These are phyloP conservation scores for Rhabdornis inornatus DNA, from an alignment of 2,113 vertebrate species.

Conservation along the genomic window DNA sequence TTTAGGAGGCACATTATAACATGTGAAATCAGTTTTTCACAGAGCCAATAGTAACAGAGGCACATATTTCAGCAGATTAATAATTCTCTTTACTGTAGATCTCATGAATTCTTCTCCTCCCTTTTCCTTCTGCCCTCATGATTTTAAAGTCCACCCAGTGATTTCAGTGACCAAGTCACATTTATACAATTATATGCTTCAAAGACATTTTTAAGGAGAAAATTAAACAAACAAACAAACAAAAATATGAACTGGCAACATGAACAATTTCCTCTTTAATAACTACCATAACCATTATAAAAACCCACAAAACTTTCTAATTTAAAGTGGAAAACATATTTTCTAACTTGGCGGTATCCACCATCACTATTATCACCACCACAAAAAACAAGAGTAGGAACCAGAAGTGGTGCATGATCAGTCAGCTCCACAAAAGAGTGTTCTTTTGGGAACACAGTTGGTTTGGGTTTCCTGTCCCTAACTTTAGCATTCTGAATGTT, in stretches of 20 bases:
- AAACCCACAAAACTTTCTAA: not conserved
- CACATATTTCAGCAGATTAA: slow-evolving; percentile 55
- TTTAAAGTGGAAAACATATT: slow-evolving; percentile 18
- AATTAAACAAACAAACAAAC: not conserved
- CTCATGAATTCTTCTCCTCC: slow-evolving; percentile 53
- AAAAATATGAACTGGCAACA: not conserved
- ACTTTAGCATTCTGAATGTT: not conserved
- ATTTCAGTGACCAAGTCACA: slow-evolving; percentile 40
- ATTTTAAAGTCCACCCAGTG: slow-evolving; percentile 36
- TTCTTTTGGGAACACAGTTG: not conserved
- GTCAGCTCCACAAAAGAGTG: not conserved
- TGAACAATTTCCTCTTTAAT: slow-evolving; percentile 2
- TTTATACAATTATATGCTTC: slow-evolving; percentile 41
- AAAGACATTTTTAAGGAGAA: slow-evolving; percentile 35
- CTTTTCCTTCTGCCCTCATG: slow-evolving; percentile 3
- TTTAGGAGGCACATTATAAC: slow-evolving; percentile 29
- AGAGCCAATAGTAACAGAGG: slow-evolving; percentile 32
- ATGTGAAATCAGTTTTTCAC: slow-evolving; percentile 39
- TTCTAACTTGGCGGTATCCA: not conserved
- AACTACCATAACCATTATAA: not conserved
- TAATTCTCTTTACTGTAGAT: slow-evolving; percentile 56
- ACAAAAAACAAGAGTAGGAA: not conserved
- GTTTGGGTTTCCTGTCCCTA: not conserved
- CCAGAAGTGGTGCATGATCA: not conserved
- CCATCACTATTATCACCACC: not conserved